These are phyloP conservation scores for Mesocentrotus franciscanus DNA, from an alignment of 53 echinoderm and acorn worm genomes.

Conservation along the genomic window DNA sequence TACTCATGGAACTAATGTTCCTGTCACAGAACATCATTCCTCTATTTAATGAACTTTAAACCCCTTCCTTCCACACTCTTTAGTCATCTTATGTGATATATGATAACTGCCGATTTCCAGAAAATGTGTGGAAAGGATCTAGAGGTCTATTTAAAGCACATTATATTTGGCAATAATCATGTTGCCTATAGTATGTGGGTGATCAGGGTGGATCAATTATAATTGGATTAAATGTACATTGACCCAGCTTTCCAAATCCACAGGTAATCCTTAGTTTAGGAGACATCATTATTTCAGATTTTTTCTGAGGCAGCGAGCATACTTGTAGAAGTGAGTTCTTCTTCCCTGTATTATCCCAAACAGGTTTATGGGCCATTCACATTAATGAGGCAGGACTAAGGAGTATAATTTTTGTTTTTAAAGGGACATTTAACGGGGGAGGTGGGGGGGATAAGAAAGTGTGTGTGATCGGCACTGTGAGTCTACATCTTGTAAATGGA, in stretches of 20 bases:
- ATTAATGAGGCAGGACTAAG: neutral
- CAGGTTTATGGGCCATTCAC: neutral
- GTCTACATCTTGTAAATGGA: too few relatives aligned
- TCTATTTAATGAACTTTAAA: neutral
- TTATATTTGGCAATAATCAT: neutral
- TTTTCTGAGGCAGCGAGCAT: neutral
- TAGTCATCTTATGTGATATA: neutral
- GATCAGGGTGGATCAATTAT: neutral
- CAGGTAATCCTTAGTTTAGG: neutral
- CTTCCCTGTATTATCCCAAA: neutral
- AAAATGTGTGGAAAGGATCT: neutral
- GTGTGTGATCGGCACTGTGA: neutral
- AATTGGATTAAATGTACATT: neutral
- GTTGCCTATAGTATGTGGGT: neutral
- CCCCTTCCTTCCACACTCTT: neutral
- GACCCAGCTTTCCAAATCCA: conserved; percentile 13
- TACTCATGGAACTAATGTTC: neutral
- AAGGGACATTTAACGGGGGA: too few relatives aligned
- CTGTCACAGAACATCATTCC: neutral
- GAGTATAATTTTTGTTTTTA: neutral
- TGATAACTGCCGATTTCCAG: neutral
- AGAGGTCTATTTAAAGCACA: neutral
- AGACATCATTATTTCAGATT: neutral
- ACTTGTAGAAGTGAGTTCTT: neutral
- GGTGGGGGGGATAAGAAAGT: too few relatives aligned